phyloP scores from a whole-genome alignment of 2,797 vertebrate genomes.

The Microctenopoma steveboyesi region DNA sequence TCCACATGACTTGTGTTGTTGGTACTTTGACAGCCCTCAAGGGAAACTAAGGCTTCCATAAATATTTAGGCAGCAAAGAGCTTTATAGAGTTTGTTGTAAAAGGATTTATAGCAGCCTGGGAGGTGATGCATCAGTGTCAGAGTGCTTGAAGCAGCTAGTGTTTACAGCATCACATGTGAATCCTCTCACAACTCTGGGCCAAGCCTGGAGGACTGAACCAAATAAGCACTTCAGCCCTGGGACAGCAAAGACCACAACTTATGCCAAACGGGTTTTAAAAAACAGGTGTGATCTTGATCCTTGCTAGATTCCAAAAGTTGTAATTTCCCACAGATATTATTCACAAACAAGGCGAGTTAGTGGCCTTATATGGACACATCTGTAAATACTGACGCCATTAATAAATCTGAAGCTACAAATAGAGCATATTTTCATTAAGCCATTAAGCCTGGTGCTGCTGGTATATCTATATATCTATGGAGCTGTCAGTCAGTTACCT shows the following conservation, averaged over 20 bases:
- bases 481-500: background rate
- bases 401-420: slow-evolving; percentile 1
- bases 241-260: slow-evolving; percentile 77
- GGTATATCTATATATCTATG: background rate
- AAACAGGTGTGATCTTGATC: slow-evolving; percentile 79
- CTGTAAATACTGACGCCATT: slow-evolving; percentile 11
- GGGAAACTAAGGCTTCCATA: slow-evolving; percentile 84
- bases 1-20: slow-evolving; percentile 79
- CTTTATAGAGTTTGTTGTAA: slow-evolving; percentile 87
- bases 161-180: slow-evolving; percentile 74
- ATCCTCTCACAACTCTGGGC: slow-evolving; percentile 69
- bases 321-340: slow-evolving; percentile 54
- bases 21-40: slow-evolving; percentile 80
- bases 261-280: slow-evolving; percentile 68
- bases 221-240: slow-evolving; percentile 79
- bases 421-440: background rate
- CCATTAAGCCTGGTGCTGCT: background rate
- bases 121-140: slow-evolving; percentile 77
- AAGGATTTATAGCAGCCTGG: slow-evolving; percentile 83
- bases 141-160: slow-evolving; percentile 63
- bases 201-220: slow-evolving; percentile 71
- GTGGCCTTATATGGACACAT: slow-evolving; percentile 73
- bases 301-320: slow-evolving; percentile 44
- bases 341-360: slow-evolving; percentile 69
- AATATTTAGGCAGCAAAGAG: slow-evolving; percentile 87